Evolutionary conservation across 2,113 vertebrate genomes (phyloP), one percentile per base, ranked within the genome.

Genomic region (Andinoacara biseriatus): DNA sequence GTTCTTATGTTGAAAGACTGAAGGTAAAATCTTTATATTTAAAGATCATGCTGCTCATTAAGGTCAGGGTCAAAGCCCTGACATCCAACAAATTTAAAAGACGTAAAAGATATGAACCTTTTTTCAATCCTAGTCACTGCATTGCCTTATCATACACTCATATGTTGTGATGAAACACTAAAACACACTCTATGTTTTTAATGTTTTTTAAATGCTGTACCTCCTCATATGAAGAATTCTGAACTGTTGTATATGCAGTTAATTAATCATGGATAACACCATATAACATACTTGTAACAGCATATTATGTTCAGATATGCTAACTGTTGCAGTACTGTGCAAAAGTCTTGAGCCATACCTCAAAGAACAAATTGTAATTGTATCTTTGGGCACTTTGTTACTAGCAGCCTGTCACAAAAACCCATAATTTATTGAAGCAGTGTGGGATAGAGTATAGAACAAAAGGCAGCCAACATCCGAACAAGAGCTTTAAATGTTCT

Each of bases 71-170:
- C 61, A 46, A 76, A 80, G 59, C 67, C 63, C 59, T 56, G 38
- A 82, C 49, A 15, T 40, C n/a, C 38, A 80, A 76, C 58, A n/a
- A 29, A 52, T 26, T 52, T 54, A 79, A 69, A 84, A 62, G n/a
- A 57, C 18, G 65, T 18, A 31, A 86, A 38, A 85, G 5, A 69
- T 76, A 10, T 38, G 10, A 88, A 63, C 24, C 5, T 74, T 69
- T 81, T 79, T 35, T 74, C 63, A 1, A 82, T 46, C 76, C 81
- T 33, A 38, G 15, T 62, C 75, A 76, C 82, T 88, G 56, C 82
- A 87, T 92, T 90, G 90, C 89, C 89, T 92, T 88, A 90, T 82
- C 49, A 67, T 31, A 26, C 65, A 7, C 58, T 69, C 74, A 58
- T 67, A 57, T 65, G 40, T 33, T 10, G 2, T 24, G 65, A 31